Percentiles rank a stretch among this genome's conserved stretches.
Conservation (phyloP, 2,888 invertebrate species). For the Xanthostigma xanthostigma region DNA sequence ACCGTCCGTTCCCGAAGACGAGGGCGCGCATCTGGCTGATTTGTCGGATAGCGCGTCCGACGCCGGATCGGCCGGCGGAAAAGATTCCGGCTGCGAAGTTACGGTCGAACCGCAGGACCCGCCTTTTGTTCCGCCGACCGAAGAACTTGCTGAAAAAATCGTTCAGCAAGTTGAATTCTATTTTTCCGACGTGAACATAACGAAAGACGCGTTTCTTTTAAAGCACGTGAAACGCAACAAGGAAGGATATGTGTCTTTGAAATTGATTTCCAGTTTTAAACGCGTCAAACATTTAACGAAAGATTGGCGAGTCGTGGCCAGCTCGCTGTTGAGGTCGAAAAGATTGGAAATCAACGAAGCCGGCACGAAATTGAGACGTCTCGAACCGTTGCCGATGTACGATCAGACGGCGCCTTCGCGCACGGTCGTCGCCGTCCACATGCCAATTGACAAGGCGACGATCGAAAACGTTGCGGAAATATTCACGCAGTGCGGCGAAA, state of each 20-base stretch:
- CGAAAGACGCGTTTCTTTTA: constrained; percentile 86
- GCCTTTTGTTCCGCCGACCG: constrained; percentile 53
- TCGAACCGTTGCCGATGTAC: constrained; percentile 72
- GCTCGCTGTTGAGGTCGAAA: constrained; percentile 61
- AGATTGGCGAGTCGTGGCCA: constrained; percentile 86
- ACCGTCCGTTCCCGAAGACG: constrained; percentile 30
- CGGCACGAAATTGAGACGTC: constrained; percentile 76
- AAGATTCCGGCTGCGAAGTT: constrained; percentile 54
- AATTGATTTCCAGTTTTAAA: constrained; percentile 89
- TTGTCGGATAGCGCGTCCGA: constrained; percentile 51
- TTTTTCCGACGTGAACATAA: constrained; percentile 88
- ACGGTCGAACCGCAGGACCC: constrained; percentile 38
- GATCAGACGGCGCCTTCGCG: constrained; percentile 88
- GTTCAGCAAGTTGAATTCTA: constrained; percentile 86
- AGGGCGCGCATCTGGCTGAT: constrained; percentile 44
- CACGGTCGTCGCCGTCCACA: constrained; percentile 74
- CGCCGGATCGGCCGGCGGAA: constrained; percentile 44
- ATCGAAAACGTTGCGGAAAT: constrained; percentile 86
- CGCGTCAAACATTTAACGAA: constrained; percentile 86
- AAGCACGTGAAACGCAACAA: constrained; percentile 92
- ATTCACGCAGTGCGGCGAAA: constrained; percentile 79
- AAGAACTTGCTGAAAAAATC: constrained; percentile 63
- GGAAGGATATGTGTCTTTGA: constrained; percentile 88
- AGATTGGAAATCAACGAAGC: constrained; percentile 80
- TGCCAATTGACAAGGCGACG: constrained; percentile 71